Base-by-base conservation (phyloP, 2,888 invertebrate genomes). In the Leptinotarsa peninsularis region DNA sequence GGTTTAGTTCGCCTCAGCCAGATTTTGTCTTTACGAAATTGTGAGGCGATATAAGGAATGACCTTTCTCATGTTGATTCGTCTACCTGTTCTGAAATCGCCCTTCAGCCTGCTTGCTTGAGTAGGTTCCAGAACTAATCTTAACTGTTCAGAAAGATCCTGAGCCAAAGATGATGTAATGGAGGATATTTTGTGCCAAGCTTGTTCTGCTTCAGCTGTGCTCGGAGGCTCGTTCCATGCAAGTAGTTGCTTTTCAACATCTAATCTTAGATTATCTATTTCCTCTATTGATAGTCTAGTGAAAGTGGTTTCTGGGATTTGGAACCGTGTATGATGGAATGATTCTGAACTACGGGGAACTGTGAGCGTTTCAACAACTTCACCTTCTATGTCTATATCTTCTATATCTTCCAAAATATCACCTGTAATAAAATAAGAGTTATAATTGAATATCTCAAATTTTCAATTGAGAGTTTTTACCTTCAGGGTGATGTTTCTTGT, bases 21-120 rank as follows among this genome's bases (percentile, higher is more conserved):
- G 85, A 99, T 99, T 88, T 98, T 98, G 87, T 99, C 99, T 88
- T 99, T 99, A 66, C 99, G 92, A 89, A 98, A 99, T 88, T 99
- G 96, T 77, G 98, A 98, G 21, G 99, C 99, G 81, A 99, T 98
- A 90, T 99, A 99, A 0, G 99, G 97, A 85, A 99, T 98, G 72
- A 99, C 95, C 86, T 96, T 96, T 66, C 98, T 93, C 99, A 99
- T 99, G 89, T 99, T 99, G 71, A 99, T 95, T 10, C 99, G 92
- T 77, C 97, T 95, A 0, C 99, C 99, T 0, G 98, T 98, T 71
- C 98, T 92, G 88, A 96, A 99, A 88, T 99, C 99, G 23, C 99
- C 99, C 89, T 93, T 96, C 50, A 98, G 90, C 79, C 97, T 92
- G 0, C 98, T 95, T 0, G 98, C 95, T 83, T 96, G 95, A 0